phyloP scores from a whole-genome alignment of 2,113 vertebrate genomes.

The Upupa epops region DNA sequence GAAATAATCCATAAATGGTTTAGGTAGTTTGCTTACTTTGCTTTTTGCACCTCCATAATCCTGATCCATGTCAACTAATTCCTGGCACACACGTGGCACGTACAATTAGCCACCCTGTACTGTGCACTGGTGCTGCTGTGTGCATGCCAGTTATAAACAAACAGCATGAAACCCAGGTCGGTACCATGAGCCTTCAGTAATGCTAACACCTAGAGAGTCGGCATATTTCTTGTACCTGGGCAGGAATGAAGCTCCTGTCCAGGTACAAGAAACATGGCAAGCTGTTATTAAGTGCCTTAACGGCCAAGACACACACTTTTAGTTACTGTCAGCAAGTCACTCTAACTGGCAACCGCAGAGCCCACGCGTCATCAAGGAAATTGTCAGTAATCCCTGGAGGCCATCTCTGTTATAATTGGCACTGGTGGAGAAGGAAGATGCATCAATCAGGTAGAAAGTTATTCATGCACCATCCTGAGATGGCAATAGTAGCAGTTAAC shows the following conservation, averaged over 20 bases:
- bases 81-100: not conserved
- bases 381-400: not conserved
- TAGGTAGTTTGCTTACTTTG: not conserved
- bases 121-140: not conserved
- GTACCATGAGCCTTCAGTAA: not conserved
- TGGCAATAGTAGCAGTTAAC: not conserved
- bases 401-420: not conserved
- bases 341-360: not conserved
- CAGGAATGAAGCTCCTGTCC: not conserved
- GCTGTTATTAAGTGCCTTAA: not conserved
- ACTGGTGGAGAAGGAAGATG: not conserved
- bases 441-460: not conserved
- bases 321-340: not conserved
- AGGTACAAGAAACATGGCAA: not conserved
- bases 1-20: not conserved
- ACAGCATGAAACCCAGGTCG: not conserved
- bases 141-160: not conserved
- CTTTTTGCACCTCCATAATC: not conserved
- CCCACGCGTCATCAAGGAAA: not conserved
- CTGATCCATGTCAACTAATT: not conserved
- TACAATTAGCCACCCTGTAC: not conserved
- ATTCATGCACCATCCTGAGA: not conserved
- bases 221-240: too few relatives aligned
- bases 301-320: slow-evolving; percentile 16
- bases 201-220: not conserved